A percentile compares a stretch with the other conserved stretches of the same genome.
phyloP scores from a whole-genome alignment of 2,113 vertebrate genomes.

The Phalacrocorax brasilianus region DNA sequence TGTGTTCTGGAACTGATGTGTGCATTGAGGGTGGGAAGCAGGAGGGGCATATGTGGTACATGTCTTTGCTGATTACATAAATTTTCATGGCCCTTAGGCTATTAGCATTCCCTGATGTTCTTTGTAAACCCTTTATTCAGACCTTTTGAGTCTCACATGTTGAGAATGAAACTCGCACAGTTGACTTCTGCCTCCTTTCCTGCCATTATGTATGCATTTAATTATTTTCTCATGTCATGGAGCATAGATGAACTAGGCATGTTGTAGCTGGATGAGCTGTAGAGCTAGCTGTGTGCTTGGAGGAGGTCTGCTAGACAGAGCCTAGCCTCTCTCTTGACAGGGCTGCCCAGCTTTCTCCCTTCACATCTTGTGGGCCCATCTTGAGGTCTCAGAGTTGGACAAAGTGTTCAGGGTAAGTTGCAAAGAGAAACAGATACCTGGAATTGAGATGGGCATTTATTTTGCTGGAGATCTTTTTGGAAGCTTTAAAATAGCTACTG shows the following conservation, averaged over 20 bases:
- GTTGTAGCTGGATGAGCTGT: fast-evolving
- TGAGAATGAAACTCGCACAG: fast-evolving
- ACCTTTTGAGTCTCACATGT: not conserved
- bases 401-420: not conserved
- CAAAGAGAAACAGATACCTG: not conserved
- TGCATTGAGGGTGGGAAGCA: not conserved
- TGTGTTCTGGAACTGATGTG: not conserved
- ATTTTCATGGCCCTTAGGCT: not conserved
- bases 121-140: not conserved
- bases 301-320: not conserved
- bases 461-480: not conserved
- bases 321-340: not conserved
- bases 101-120: not conserved
- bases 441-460: not conserved
- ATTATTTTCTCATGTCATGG: not conserved
- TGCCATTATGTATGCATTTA: fast-evolving
- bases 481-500: not conserved
- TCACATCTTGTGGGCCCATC: not conserved
- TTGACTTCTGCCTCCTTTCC: not conserved
- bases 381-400: not conserved
- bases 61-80: not conserved
- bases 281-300: not conserved
- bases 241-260: not conserved
- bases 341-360: not conserved
- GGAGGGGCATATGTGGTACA: fast-evolving